phyloP scores from a whole-genome alignment of 2,888 invertebrate genomes.

The Spisula solida region DNA sequence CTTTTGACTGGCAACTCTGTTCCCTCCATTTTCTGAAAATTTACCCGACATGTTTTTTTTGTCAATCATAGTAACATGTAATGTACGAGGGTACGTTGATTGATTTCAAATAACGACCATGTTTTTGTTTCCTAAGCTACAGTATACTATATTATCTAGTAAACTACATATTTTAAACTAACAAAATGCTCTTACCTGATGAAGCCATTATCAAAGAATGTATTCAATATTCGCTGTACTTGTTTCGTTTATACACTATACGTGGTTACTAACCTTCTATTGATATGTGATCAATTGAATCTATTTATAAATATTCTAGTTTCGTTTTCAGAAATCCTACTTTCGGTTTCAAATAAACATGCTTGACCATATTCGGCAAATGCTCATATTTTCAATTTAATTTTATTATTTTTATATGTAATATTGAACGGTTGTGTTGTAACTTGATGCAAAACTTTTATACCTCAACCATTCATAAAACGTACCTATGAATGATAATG shows the following conservation, averaged over 20 bases:
- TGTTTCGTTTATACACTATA: neutral
- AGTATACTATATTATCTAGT: too few relatives aligned
- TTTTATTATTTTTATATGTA: too few relatives aligned
- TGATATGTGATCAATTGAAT: neutral
- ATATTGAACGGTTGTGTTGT: too few relatives aligned
- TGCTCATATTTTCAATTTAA: too few relatives aligned
- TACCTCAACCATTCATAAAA: too few relatives aligned
- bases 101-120: too few relatives aligned
- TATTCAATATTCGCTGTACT: neutral
- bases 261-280: neutral
- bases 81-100: too few relatives aligned
- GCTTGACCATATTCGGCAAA: too few relatives aligned
- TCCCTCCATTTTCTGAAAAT: neutral
- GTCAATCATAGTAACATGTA: too few relatives aligned
- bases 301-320: neutral
- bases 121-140: too few relatives aligned
- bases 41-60: neutral
- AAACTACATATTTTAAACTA: neutral
- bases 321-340: slow-evolving; percentile 2
- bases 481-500: too few relatives aligned
- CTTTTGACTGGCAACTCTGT: neutral
- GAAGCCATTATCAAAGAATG: neutral
- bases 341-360: neutral
- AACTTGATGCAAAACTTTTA: too few relatives aligned
- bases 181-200: neutral